These are phyloP conservation scores for Mactra quadrangularis DNA, from an alignment of 1,140 invertebrate genomes.

Conservation along the genomic window DNA sequence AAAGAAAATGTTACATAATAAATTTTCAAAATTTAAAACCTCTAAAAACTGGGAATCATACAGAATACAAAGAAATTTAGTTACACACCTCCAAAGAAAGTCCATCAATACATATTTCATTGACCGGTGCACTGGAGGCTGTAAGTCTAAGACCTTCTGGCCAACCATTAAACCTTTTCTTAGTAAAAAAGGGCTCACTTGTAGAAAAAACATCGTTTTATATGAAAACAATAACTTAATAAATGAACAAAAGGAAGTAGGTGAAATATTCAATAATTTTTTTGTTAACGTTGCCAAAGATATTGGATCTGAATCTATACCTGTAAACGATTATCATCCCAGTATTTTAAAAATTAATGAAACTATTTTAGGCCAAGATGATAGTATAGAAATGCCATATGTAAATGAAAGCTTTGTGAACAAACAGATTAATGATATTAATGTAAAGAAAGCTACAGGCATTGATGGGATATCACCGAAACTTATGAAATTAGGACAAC, in stretches of 20 bases:
- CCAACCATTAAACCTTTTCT: constrained; percentile 65
- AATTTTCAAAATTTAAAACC: neutral
- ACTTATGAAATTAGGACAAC: too few species aligned
- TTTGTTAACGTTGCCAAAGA: too few species aligned
- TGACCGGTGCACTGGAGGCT: too few species aligned
- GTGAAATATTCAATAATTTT: constrained; percentile 39
- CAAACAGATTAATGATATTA: too few species aligned
- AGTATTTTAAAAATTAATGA: too few species aligned
- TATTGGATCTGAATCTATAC: too few species aligned
- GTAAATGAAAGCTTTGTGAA: too few species aligned
- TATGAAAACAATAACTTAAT: constrained; percentile 47
- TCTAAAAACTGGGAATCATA: constrained; percentile 44
- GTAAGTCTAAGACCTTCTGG: constrained; percentile 62
- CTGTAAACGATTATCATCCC: too few species aligned
- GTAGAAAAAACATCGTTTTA: constrained; percentile 40
- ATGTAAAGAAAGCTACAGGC: too few species aligned
- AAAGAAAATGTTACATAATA: constrained; percentile 24
- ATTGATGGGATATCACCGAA: too few species aligned
- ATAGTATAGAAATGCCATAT: too few species aligned
- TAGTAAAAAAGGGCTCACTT: constrained; percentile 56
- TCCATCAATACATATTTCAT: constrained; percentile 58
- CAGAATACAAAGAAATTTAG: constrained; percentile 22
- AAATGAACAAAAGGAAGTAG: constrained; percentile 17
- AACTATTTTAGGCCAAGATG: too few species aligned
- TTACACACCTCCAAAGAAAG: constrained; percentile 11